Base-by-base conservation (phyloP, 2,888 invertebrate species). In the Chrysotoxum bicinctum region DNA sequence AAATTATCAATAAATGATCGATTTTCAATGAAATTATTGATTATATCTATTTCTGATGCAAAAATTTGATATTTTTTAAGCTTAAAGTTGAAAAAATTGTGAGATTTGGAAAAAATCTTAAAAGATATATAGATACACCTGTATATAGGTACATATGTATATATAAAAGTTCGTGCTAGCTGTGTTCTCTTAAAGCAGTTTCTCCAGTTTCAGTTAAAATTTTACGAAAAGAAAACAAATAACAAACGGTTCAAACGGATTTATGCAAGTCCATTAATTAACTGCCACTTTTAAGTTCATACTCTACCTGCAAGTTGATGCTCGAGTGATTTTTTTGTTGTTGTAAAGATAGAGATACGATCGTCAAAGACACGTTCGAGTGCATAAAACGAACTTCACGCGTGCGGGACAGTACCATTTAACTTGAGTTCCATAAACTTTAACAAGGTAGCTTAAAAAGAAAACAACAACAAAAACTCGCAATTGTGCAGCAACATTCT, bases 351-450 rank as follows among this genome's bases (percentile, higher is more conserved):
- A 62, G n/a, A 62, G 66, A 66, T 84, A 45, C 64, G 69, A 80
- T 66, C 50, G 40, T 12, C 10, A 60, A 72, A 58, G 48, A 73
- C 35, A 66, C 60, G 62, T 64, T 8, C 35, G 50, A 48, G 69
- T 64, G 66, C 56, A 58, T 70, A 76, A 52, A 43, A 19, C 19
- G 48, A 52, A 74, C 72, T 80, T 72, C 84, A 76, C 62, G 85
- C 81, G 85, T 85, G 76, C 76, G 73, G 54, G 70, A 74, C 78
- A 74, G 45, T 85, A 50, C 73, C 81, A 64, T 77, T 81, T 40
- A 43, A 66, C 45, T 68, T 50, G 43, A 75, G 75, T 79, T 75
- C 76, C 76, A 85, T 52, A 76, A 81, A 81, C 76, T 76, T 45
- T 32, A 19, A 12, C 12, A 50, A 66, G 8, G 50, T 7, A 75